Percentiles rank a stretch among this genome's conserved stretches.
phyloP scores from a whole-genome alignment of 2,113 vertebrate species.

The Alces alces region DNA sequence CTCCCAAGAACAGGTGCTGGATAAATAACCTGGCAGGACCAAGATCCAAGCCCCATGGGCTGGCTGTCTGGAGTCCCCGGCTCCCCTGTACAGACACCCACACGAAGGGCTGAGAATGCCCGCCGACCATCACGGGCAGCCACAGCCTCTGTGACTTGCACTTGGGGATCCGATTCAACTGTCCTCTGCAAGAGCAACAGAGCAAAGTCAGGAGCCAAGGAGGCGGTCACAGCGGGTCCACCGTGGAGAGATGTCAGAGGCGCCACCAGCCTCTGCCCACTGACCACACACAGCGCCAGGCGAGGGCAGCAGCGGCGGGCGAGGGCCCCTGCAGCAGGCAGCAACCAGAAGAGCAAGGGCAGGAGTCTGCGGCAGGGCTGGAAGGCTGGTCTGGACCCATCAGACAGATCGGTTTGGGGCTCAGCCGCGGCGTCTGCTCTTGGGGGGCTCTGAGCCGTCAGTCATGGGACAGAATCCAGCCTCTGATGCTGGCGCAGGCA shows the following conservation, averaged over 20 bases:
- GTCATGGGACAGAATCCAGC: accelerated
- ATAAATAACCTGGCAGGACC: background rate
- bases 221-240: background rate
- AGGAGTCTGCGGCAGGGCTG: accelerated
- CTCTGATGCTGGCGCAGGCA: accelerated
- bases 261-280: accelerated
- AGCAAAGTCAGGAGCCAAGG: background rate
- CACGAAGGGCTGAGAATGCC: background rate
- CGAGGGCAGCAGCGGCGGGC: accelerated
- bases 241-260: background rate
- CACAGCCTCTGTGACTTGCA: background rate
- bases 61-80: accelerated
- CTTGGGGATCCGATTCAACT: background rate
- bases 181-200: background rate
- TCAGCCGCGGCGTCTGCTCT: accelerated
- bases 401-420: background rate
- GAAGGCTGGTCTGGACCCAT: background rate
- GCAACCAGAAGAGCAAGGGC: background rate
- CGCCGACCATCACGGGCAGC: background rate
- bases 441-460: background rate
- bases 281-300: accelerated
- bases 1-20: background rate
- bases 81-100: background rate
- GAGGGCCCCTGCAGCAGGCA: accelerated
- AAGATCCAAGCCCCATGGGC: background rate